phyloP scores from a whole-genome alignment of 2,113 vertebrate species.

The Chaetops frenatus region DNA sequence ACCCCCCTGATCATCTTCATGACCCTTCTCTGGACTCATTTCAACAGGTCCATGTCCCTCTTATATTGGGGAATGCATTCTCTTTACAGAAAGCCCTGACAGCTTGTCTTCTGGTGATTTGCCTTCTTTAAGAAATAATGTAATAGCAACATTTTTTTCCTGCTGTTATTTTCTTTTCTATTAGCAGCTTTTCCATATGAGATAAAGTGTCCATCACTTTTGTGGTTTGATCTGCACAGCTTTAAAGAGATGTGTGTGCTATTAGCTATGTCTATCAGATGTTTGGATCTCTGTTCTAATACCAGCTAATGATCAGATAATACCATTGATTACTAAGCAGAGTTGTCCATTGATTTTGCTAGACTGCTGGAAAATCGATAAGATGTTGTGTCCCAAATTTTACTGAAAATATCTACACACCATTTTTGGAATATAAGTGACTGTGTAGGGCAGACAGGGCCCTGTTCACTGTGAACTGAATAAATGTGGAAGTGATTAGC shows the following conservation, averaged over 20 bases:
- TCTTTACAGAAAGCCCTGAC: not conserved
- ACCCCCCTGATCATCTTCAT: not conserved
- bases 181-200: not conserved
- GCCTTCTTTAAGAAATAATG: not conserved
- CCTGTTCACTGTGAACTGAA: not conserved
- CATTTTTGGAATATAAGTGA: not conserved
- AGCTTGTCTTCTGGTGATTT: not conserved
- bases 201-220: not conserved
- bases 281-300: not conserved
- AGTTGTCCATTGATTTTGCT: slow-evolving; percentile 26
- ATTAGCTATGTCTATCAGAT: not conserved
- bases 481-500: not conserved
- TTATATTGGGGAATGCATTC: not conserved
- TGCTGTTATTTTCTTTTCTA: not conserved
- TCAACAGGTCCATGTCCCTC: not conserved
- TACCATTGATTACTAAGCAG: slow-evolving; percentile 13
- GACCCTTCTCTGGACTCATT: not conserved
- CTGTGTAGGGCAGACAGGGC: not conserved
- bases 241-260: not conserved
- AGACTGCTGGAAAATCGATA: slow-evolving; percentile 9
- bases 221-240: not conserved
- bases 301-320: slow-evolving; percentile 8
- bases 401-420: not conserved
- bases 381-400: not conserved
- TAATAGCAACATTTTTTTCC: not conserved